Evolutionary conservation across 1,140 invertebrate genomes (phyloP).

Genomic region (Sitobion miscanthi): DNA sequence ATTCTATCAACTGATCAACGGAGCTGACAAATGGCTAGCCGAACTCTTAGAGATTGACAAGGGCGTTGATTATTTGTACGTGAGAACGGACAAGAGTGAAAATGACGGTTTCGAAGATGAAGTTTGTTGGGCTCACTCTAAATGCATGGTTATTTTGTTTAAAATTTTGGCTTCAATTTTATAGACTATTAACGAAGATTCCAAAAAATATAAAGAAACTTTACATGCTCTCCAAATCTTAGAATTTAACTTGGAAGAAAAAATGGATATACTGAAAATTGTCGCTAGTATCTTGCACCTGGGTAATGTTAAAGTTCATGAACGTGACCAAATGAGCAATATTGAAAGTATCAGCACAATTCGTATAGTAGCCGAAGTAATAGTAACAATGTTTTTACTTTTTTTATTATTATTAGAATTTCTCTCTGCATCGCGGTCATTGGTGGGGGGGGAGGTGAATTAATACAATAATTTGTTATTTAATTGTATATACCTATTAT

Average conservation of each 20-base stretch:
- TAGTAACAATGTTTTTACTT: not conserved
- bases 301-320: slow-evolving; percentile 79
- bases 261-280: slow-evolving; percentile 76
- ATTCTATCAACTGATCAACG: slow-evolving; percentile 77
- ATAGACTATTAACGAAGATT: slow-evolving; percentile 17
- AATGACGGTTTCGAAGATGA: not conserved
- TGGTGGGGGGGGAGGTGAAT: too few species aligned
- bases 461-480: too few species aligned
- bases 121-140: slow-evolving; percentile 6
- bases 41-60: slow-evolving; percentile 45
- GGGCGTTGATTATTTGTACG: not conserved
- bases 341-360: not conserved
- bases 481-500: not conserved
- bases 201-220: slow-evolving; percentile 34
- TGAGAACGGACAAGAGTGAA: not conserved
- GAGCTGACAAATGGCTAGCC: slow-evolving; percentile 64
- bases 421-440: too few species aligned
- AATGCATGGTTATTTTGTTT: not conserved
- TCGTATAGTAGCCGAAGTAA: slow-evolving; percentile 55
- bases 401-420: too few species aligned
- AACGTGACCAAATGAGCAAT: not conserved
- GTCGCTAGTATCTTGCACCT: slow-evolving; percentile 84
- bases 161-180: not conserved
- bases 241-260: slow-evolving; percentile 74
- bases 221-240: slow-evolving; percentile 78